Conservation (phyloP, 2,113 vertebrate genomes). For the Pterophyllum scalare region DNA sequence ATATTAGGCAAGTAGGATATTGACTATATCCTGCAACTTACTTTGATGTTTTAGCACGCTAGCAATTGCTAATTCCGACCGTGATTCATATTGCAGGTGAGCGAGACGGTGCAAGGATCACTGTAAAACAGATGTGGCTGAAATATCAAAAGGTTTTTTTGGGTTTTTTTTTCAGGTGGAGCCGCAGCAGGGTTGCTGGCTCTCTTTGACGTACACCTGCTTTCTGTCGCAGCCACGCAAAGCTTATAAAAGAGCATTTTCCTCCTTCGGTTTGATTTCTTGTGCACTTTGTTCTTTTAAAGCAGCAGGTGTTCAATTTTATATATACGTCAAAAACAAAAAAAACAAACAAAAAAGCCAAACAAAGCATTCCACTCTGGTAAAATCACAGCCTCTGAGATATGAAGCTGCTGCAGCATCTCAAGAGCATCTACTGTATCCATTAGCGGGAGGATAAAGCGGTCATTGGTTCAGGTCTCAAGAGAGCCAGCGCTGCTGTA, state of each 20-base stretch:
- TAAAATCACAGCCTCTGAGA: not conserved
- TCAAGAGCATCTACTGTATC: slow-evolving; percentile 11
- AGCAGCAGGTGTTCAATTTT: slow-evolving; percentile 44
- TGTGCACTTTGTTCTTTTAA: not conserved
- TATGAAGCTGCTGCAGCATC: not conserved
- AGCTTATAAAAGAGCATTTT: slow-evolving; percentile 16
- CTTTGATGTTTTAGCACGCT: not conserved
- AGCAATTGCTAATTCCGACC: not conserved
- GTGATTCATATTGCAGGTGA: slow-evolving; percentile 11
- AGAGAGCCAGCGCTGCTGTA: slow-evolving; percentile 31
- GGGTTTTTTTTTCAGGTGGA: not conserved
- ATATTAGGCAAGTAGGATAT: not conserved
- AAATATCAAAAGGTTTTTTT: slow-evolving; percentile 7
- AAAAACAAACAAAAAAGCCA: not conserved
- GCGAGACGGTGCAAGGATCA: not conserved
- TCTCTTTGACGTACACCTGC: slow-evolving; percentile 26
- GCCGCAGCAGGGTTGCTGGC: slow-evolving; percentile 21
- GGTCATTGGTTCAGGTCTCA: slow-evolving; percentile 31
- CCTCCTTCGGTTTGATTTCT: not conserved
- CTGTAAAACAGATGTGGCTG: not conserved
- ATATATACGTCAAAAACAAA: not conserved
- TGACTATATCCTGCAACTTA: not conserved
- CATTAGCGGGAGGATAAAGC: slow-evolving; percentile 34
- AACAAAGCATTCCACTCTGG: not conserved
- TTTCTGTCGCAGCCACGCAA: slow-evolving; percentile 45